Evolutionary conservation across 2,113 vertebrate species (phyloP).

Genomic region (Mohoua ochrocephala): DNA sequence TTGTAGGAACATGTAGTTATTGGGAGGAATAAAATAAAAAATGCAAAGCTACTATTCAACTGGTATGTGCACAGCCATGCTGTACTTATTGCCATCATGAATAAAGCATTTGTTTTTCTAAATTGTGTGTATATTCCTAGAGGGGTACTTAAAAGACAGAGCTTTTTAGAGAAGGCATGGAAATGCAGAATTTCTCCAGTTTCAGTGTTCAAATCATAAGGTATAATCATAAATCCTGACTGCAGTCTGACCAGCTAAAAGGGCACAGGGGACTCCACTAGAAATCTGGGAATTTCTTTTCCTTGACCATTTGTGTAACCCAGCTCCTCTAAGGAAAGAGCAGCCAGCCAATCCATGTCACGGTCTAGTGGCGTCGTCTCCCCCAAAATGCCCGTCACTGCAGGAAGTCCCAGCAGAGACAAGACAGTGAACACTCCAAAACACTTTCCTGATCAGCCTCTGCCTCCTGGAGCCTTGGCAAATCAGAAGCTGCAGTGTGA

Average conservation of each 20-base stretch:
- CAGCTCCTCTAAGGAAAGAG: not conserved
- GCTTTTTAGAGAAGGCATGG: conserved; percentile 7
- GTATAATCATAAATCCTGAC: not conserved
- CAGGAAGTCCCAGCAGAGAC: not conserved
- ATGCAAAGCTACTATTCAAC: not conserved
- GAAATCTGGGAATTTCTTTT: not conserved
- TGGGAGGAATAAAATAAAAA: conserved; percentile 31
- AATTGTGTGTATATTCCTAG: conserved; percentile 40
- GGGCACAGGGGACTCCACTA: not conserved
- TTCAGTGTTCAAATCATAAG: not conserved
- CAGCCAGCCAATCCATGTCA: accelerated
- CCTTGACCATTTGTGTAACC: not conserved
- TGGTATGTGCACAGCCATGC: not conserved
- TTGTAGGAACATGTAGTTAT: conserved; percentile 8
- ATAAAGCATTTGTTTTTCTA: conserved; percentile 44
- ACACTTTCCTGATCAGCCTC: not conserved
- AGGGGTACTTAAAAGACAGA: not conserved
- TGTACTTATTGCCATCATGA: conserved; percentile 12
- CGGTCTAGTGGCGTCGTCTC: accelerated
- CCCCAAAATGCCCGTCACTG: accelerated
- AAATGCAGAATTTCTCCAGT: not conserved
- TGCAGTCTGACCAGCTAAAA: not conserved
- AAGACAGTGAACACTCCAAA: not conserved
- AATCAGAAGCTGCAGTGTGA: not conserved
- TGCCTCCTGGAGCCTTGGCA: not conserved